Conservation (phyloP, 2,797 vertebrate species). For the Coluber constrictor region DNA sequence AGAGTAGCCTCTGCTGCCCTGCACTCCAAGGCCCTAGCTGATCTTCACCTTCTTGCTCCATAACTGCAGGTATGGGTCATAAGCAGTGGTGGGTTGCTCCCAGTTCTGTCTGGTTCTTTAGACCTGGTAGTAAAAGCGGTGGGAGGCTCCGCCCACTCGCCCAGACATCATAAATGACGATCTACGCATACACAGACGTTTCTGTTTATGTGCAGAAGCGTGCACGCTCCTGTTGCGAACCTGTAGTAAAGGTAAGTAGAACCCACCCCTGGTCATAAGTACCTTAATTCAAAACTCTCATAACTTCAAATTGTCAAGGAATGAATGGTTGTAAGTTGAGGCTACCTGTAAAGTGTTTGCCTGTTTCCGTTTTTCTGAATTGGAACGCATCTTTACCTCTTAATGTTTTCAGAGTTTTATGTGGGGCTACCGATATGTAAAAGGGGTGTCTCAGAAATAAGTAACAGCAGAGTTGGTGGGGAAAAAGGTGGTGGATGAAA, state of each 20-base stretch:
- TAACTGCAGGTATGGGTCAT: neutral
- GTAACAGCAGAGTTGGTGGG: neutral
- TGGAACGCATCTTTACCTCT: neutral
- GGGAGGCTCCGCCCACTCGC: too few species aligned
- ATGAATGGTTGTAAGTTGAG: neutral
- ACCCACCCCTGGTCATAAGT: neutral
- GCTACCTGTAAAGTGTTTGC: neutral
- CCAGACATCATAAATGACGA: too few species aligned
- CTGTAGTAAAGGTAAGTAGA: too few species aligned
- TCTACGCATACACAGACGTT: too few species aligned
- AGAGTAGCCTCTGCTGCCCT: neutral
- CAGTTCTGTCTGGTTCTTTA: too few species aligned
- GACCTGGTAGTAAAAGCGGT: too few species aligned
- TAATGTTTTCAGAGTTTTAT: neutral
- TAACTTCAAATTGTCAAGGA: neutral
- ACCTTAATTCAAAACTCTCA: neutral
- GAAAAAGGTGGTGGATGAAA: neutral
- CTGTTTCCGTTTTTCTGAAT: neutral
- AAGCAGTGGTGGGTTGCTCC: neutral
- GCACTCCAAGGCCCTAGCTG: neutral
- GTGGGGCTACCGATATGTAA: neutral
- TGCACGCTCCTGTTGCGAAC: too few species aligned
- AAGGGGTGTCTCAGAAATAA: neutral
- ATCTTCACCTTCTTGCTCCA: neutral
- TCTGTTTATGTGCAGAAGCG: too few species aligned